Percentiles rank a stretch among this genome's conserved stretches.
Conservation (phyloP, 2,113 vertebrate species). For the Dipodomys spectabilis region DNA sequence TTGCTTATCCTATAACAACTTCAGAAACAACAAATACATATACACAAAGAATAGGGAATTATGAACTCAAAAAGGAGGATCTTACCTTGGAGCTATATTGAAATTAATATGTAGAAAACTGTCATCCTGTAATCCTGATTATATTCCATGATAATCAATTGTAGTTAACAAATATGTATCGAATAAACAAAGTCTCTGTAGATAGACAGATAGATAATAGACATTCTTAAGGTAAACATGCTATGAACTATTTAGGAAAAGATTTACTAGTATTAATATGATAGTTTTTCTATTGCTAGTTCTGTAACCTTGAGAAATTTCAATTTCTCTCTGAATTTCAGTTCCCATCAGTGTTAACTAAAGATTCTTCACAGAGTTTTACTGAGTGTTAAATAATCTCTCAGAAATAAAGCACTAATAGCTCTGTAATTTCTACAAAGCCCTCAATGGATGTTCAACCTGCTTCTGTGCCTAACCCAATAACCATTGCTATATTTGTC, state of each 20-base stretch:
- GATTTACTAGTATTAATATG: not conserved
- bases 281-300: not conserved
- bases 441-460: not conserved
- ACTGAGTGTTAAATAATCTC: not conserved
- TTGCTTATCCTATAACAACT: slow-evolving; percentile 71
- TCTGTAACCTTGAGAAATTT: slow-evolving; percentile 26
- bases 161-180: not conserved
- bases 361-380: not conserved
- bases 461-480: not conserved
- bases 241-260: not conserved
- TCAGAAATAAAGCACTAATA: not conserved
- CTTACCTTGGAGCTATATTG: slow-evolving; percentile 47
- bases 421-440: not conserved
- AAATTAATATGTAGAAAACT: not conserved
- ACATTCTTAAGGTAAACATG: not conserved
- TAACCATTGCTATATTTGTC: not conserved
- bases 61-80: slow-evolving; percentile 23
- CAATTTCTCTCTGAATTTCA: not conserved
- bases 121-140: not conserved
- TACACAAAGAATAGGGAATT: slow-evolving; percentile 37
- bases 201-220: not conserved
- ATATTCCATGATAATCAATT: not conserved
- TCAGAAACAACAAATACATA: not conserved
- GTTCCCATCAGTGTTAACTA: not conserved
- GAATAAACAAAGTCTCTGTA: not conserved